phyloP scores from a whole-genome alignment of 1,140 invertebrate genomes.

The Lineus longissimus region DNA sequence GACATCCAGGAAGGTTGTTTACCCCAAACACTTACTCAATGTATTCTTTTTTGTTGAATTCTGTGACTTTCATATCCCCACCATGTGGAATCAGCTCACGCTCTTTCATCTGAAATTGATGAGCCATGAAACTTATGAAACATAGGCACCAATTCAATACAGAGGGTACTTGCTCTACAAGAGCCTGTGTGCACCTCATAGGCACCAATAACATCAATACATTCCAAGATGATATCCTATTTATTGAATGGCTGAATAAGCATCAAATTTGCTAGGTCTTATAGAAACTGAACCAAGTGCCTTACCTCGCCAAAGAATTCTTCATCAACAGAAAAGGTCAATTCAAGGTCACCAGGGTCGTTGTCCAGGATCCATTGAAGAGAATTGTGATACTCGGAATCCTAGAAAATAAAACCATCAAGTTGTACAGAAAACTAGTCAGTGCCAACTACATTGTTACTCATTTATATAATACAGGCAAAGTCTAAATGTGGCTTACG shows the following conservation, averaged over 20 bases:
- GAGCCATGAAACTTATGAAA: constrained; percentile 2
- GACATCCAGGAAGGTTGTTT: no score
- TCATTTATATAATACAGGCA: no score
- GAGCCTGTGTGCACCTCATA: no score
- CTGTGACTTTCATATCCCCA: constrained; percentile 82
- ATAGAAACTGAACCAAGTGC: background rate
- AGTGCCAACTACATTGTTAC: no score
- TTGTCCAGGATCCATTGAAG: constrained; percentile 94
- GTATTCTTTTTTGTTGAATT: constrained; percentile 96
- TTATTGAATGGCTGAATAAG: no score
- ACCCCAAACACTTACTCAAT: constrained; percentile 88
- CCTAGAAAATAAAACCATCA: constrained; percentile 55
- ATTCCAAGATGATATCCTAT: no score
- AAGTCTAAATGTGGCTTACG: no score
- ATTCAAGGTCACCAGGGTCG: constrained; percentile 88
- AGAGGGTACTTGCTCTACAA: no score
- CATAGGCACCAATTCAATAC: no score
- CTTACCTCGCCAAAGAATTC: constrained; percentile 78
- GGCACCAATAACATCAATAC: no score
- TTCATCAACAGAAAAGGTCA: constrained; percentile 94
- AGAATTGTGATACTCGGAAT: constrained; percentile 98
- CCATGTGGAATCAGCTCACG: constrained; percentile 88
- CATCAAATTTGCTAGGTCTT: background rate
- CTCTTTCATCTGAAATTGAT: constrained; percentile 71
- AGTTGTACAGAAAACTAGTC: no score